A percentile compares a stretch with the other conserved stretches of the same genome.
These are phyloP conservation scores for Zosterops lateralis DNA, from an alignment of 2,113 vertebrate species.

Conservation along the genomic window DNA sequence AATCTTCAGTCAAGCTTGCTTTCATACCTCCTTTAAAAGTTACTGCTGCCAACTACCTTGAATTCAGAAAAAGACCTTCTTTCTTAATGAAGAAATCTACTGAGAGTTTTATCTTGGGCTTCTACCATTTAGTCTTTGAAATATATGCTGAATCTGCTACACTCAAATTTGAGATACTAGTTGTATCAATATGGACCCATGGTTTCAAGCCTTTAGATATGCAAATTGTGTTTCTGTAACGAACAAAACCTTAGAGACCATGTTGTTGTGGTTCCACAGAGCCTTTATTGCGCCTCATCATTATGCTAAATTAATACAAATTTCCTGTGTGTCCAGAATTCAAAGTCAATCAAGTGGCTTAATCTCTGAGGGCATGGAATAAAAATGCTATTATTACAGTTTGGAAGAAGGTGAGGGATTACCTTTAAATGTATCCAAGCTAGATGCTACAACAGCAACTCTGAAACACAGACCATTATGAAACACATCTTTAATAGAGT, in stretches of 20 bases:
- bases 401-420: slow-evolving; percentile 47
- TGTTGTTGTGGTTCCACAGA: slow-evolving; percentile 48
- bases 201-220: slow-evolving; percentile 68
- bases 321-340: slow-evolving; percentile 70
- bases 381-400: slow-evolving; percentile 62
- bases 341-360: slow-evolving; percentile 65
- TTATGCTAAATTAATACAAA: slow-evolving; percentile 71
- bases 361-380: slow-evolving; percentile 50
- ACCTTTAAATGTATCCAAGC: slow-evolving; percentile 29
- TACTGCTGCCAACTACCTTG: slow-evolving; percentile 50
- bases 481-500: not conserved
- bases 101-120: slow-evolving; percentile 68
- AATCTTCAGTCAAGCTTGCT: slow-evolving; percentile 1
- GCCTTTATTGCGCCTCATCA: slow-evolving; percentile 62
- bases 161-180: slow-evolving; percentile 69
- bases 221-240: slow-evolving; percentile 57
- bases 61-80: slow-evolving; percentile 44
- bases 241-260: slow-evolving; percentile 59
- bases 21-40: slow-evolving; percentile 14
- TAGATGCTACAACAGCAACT: slow-evolving; percentile 32
- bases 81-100: slow-evolving; percentile 69
- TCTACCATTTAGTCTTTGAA: slow-evolving; percentile 70
- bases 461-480: not conserved
- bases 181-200: slow-evolving; percentile 68
- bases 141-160: slow-evolving; percentile 64